Evolutionary conservation across 2,113 vertebrate species (phyloP), one percentile per base, ranked within the genome.

Genomic region (Chascanopsetta lugubris): DNA sequence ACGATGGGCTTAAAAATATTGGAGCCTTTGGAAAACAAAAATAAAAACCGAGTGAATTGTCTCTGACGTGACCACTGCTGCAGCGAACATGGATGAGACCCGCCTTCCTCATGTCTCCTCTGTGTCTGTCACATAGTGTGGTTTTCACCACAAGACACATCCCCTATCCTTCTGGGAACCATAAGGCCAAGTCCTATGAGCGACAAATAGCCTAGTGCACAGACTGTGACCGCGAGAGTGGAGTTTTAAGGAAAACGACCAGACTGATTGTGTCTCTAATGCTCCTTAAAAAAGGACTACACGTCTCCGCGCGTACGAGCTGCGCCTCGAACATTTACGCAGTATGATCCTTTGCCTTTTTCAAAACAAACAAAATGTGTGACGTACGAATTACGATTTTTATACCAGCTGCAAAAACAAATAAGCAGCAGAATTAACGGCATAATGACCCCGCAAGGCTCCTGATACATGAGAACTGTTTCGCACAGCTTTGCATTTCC

Each of bases 71-170:
- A 89, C 84, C 79, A 69, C 70, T 81, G 72, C 48, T 72, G 34
- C 60, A 86, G 48, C 22, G 72, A 88, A 79, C 79, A 87, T 69
- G 58, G 77, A 85, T 85, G 77, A 85, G 79, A 87, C 77, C 69
- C 27, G 61, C 69, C 64, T 82, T 84, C 66, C 74, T 82, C 69
- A 57, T 83, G 89, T 89, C 89, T 89, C 85, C 87, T 71, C 77
- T 74, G 54, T 89, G 89, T 88, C 84, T 91, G 82, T 91, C 86
- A 85, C 79, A 89, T 66, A 83, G 68, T 89, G 88, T 83, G 90
- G 89, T 89, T 91, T 88, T 77, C 69, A 88, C 89, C 89, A 89
- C 90, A 91, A 84, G 61, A 86, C 84, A 84, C 77, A 81, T 83
- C 72, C 76, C 71, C 70, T 80, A 77, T 76, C 77, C 84, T 85